Conservation (phyloP, 2,113 vertebrate species). For the Pogona vitticeps region DNA sequence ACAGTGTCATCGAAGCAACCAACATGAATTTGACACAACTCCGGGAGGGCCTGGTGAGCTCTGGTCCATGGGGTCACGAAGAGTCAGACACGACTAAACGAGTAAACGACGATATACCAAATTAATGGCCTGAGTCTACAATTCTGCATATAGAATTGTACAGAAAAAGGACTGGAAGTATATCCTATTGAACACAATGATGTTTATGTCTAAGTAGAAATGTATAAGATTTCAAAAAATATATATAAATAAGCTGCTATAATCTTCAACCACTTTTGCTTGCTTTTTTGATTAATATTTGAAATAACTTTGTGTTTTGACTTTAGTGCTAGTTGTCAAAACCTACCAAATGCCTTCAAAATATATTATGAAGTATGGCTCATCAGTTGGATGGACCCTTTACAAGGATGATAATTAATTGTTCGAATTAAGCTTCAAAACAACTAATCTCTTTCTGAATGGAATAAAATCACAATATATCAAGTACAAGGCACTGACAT, state of each 20-base stretch:
- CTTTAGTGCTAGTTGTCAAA: neutral
- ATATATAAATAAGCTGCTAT: neutral
- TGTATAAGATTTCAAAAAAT: neutral
- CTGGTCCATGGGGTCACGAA: too few relatives aligned
- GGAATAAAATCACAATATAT: neutral
- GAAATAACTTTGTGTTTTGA: neutral
- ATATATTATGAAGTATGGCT: conserved; percentile 1
- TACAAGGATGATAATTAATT: conserved; percentile 4
- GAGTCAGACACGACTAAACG: too few relatives aligned
- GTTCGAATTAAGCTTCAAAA: conserved; percentile 3
- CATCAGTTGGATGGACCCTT: conserved; percentile 7
- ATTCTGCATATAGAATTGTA: too few relatives aligned
- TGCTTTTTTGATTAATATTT: neutral
- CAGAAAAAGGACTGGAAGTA: too few relatives aligned
- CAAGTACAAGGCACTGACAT: neutral
- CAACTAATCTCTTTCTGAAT: neutral
- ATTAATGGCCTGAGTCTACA: too few relatives aligned
- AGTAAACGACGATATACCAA: too few relatives aligned
- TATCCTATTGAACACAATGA: too few relatives aligned
- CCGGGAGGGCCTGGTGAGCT: too few relatives aligned
- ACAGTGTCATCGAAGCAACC: too few relatives aligned
- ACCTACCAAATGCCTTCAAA: neutral
- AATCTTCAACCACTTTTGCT: neutral
- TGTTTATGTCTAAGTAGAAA: neutral
- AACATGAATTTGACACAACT: too few relatives aligned